Conservation (phyloP, 2,797 vertebrate species). For the Dermochelys coriacea region DNA sequence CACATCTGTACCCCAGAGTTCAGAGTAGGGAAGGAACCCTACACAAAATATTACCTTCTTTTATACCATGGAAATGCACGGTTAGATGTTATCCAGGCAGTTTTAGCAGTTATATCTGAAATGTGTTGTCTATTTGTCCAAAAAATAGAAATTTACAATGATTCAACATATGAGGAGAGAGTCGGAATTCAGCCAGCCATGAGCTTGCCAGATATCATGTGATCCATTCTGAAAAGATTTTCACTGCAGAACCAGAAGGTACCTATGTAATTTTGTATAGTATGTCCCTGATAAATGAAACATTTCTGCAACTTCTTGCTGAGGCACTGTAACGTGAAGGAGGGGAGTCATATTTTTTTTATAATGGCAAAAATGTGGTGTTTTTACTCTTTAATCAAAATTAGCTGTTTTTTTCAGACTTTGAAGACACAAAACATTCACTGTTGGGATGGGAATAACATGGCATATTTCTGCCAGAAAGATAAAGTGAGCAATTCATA, state of each 20-base stretch:
- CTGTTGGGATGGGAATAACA: neutral
- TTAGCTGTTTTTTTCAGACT: neutral
- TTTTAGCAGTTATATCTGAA: neutral
- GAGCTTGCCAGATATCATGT: neutral
- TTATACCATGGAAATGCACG: neutral
- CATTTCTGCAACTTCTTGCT: neutral
- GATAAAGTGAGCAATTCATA: neutral
- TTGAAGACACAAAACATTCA: neutral
- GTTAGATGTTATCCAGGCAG: neutral
- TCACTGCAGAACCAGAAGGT: neutral
- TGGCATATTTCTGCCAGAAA: neutral
- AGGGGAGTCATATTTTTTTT: neutral
- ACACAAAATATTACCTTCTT: neutral
- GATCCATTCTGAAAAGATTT: neutral
- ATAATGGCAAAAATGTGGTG: neutral
- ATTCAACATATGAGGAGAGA: neutral
- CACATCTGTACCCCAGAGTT: too few species aligned
- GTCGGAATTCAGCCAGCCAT: fast-evolving
- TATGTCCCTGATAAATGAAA: neutral
- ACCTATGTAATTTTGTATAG: neutral
- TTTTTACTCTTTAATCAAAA: neutral
- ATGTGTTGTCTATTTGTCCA: neutral
- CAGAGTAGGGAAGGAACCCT: neutral
- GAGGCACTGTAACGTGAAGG: neutral
- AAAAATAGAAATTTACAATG: neutral